Evolutionary conservation across 2,888 invertebrate genomes (phyloP), one percentile per base, ranked within the genome.

Genomic region (Pristionchus mayeri): DNA sequence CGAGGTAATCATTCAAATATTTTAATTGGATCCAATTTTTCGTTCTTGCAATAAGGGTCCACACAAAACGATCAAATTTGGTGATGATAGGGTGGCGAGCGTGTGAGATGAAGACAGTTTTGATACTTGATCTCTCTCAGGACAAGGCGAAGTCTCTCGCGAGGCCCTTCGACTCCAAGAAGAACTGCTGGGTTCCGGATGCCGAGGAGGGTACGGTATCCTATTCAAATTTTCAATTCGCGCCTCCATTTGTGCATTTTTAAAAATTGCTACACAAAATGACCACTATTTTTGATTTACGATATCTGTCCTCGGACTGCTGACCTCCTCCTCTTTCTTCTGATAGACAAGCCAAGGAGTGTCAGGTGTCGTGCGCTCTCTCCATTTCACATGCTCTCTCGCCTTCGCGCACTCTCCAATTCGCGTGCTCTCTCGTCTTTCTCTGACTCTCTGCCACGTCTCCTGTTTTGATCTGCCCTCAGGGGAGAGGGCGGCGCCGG

Each of bases 201-300:
- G 86, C 89, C 21, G 90, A 90, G 71, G 90, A 90, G 83, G 98
- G 98, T 91, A 60, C 76, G 44, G 76, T 76, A 76, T 13, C 13
- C 6, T 7, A n/a, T 24, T 44, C 13, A n/a, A 75, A 48, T 24
- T 76, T 48, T 48, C 6, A 76, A 67, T 67, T 67, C 30, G 67
- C 67, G 67, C 67, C 67, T 11, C 21, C 21, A 37, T 37, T 67
- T 30, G n/a, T 6, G 9, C 9, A 34, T 48, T 48, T 63, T 76
- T 11, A 13, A 76, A 76, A 48, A 27, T 30, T 4, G 6, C 76
- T 34, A 9, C 76, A 50, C 44, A 76, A 48, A 76, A 16, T 18
- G 48, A 16, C 44, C 44, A 11, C n/a, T 48, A 48, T 50, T 76
- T 50, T 13, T 24, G 18, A 11, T 48, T 24, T 48, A n/a, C 30